phyloP scores from a whole-genome alignment of 2,888 invertebrate genomes.

The Rhagium mordax region DNA sequence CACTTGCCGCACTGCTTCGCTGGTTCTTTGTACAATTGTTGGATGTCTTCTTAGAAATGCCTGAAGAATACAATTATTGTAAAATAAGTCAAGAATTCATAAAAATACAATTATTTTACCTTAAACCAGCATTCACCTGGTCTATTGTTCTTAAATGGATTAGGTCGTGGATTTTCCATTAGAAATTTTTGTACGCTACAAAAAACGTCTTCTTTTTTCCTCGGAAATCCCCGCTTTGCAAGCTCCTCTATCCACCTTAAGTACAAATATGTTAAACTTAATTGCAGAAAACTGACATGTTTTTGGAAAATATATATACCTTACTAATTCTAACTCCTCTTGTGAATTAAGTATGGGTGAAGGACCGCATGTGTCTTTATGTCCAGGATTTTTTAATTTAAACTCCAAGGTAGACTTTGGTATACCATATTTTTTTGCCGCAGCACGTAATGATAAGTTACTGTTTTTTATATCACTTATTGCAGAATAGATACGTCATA shows the following conservation, averaged over 20 bases:
- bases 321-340: slow-evolving; percentile 8
- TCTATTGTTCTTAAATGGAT: slow-evolving; percentile 44
- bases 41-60: slow-evolving; percentile 58
- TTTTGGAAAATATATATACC: background rate
- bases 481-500: slow-evolving; percentile 31
- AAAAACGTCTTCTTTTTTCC: slow-evolving; percentile 38
- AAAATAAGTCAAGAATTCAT: background rate
- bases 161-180: slow-evolving; percentile 41
- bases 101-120: slow-evolving; percentile 27
- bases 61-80: slow-evolving; percentile 21
- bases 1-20: slow-evolving; percentile 56
- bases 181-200: slow-evolving; percentile 42
- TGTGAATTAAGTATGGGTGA: slow-evolving; percentile 13
- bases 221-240: slow-evolving; percentile 37
- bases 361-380: slow-evolving; percentile 37
- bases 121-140: slow-evolving; percentile 48
- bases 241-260: slow-evolving; percentile 37
- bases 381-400: slow-evolving; percentile 35
- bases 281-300: background rate
- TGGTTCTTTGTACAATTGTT: slow-evolving; percentile 48
- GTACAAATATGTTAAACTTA: background rate
- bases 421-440: slow-evolving; percentile 37
- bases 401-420: slow-evolving; percentile 38
- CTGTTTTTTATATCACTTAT: slow-evolving; percentile 30
- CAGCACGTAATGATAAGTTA: slow-evolving; percentile 27